Conservation (phyloP, 2,797 vertebrate species). For the Oryzias sinensis region DNA sequence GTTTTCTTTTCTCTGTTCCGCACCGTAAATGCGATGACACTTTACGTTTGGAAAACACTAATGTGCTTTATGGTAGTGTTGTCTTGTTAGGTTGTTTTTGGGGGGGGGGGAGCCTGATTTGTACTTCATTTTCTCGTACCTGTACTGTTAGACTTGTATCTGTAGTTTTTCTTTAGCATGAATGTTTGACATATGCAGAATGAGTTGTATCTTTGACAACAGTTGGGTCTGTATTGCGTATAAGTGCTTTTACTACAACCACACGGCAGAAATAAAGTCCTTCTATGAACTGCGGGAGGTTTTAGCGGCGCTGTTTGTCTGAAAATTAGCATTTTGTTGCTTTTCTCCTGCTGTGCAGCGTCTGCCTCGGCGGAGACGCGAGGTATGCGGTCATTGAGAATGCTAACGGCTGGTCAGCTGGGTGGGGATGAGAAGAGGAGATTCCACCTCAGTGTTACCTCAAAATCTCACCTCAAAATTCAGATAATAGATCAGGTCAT, state of each 20-base stretch:
- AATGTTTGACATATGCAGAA: conserved; percentile 79
- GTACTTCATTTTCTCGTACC: conserved; percentile 72
- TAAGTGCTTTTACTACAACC: conserved; percentile 80
- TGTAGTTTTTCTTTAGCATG: conserved; percentile 74
- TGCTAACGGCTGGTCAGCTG: conserved; percentile 62
- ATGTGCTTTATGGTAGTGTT: conserved; percentile 77
- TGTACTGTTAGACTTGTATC: conserved; percentile 68
- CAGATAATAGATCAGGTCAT: too few relatives aligned
- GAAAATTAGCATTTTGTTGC: conserved; percentile 69
- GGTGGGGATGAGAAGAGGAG: neutral
- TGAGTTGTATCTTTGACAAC: conserved; percentile 68
- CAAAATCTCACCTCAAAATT: too few relatives aligned
- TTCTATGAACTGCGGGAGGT: neutral
- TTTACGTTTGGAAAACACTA: conserved; percentile 69
- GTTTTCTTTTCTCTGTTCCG: neutral
- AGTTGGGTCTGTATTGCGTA: conserved; percentile 77
- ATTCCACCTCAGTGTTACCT: neutral
- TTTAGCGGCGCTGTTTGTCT: neutral
- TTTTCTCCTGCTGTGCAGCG: conserved; percentile 68
- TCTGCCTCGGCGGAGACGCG: conserved; percentile 60
- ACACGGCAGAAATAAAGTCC: conserved; percentile 80
- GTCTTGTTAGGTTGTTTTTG: conserved; percentile 65
- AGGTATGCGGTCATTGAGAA: conserved; percentile 66
- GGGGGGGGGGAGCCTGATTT: conserved; percentile 64
- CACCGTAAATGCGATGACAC: conserved; percentile 47